These are phyloP conservation scores for Proteles cristata DNA, from an alignment of 2,113 vertebrate species.

Conservation along the genomic window DNA sequence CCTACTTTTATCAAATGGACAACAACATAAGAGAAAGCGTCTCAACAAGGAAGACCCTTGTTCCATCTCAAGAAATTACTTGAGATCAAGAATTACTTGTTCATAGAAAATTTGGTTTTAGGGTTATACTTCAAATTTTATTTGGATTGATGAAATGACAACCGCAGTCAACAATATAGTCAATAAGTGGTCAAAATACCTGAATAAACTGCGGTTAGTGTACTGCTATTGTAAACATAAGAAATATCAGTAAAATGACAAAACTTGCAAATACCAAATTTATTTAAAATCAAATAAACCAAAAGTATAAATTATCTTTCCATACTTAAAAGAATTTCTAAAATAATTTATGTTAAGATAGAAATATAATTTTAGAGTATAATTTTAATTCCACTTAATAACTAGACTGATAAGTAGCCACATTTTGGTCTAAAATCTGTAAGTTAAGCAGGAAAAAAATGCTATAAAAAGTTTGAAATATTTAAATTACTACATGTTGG, in stretches of 20 bases:
- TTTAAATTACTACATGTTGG: background rate
- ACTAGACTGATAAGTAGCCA: background rate
- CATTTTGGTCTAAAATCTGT: background rate
- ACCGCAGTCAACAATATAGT: background rate
- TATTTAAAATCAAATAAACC: slow-evolving; percentile 6
- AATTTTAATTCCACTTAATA: slow-evolving; percentile 34
- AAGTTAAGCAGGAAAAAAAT: background rate
- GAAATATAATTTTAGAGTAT: slow-evolving; percentile 5
- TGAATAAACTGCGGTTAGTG: background rate
- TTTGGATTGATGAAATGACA: background rate
- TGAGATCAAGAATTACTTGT: background rate
- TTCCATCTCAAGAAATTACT: background rate
- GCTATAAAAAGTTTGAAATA: background rate
- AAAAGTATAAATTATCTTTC: background rate
- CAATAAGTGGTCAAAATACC: background rate
- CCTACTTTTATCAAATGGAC: background rate
- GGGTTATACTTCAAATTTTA: background rate
- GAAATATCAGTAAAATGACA: background rate
- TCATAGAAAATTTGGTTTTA: background rate
- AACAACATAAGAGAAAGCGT: background rate
- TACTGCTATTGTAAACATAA: background rate
- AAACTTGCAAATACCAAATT: slow-evolving; percentile 14
- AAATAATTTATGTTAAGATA: background rate
- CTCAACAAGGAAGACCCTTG: background rate
- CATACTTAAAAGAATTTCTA: background rate